Evolutionary conservation across 2,113 vertebrate genomes (phyloP).

Genomic region (Nasalis larvatus): DNA sequence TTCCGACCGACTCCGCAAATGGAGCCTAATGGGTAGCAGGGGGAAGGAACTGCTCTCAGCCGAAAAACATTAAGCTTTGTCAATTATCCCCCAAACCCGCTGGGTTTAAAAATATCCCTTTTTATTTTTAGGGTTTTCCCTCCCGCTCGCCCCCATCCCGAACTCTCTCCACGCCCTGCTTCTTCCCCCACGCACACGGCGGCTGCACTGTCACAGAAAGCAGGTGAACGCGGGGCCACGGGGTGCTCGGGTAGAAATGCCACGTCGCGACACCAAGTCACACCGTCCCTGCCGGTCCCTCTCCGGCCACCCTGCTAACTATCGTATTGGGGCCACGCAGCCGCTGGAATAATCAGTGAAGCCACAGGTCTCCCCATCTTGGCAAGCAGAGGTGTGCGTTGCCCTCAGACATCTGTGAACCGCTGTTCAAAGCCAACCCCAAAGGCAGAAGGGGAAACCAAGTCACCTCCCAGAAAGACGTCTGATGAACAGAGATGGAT

Average conservation of each 20-base stretch:
- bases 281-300: rapidly evolving
- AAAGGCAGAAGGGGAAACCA: neutral
- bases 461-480: neutral
- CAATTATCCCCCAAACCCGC: constrained; percentile 52
- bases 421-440: rapidly evolving
- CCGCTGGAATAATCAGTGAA: rapidly evolving
- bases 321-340: rapidly evolving
- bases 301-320: neutral
- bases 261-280: rapidly evolving
- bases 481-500: rapidly evolving
- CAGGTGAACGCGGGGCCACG: neutral
- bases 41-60: neutral
- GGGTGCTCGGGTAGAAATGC: rapidly evolving
- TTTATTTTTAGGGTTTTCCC: constrained; percentile 71
- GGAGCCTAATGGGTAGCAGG: neutral
- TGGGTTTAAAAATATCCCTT: constrained; percentile 52
- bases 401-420: neutral
- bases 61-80: constrained; percentile 18
- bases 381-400: rapidly evolving
- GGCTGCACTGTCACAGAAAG: neutral
- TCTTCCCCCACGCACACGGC: neutral
- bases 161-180: neutral
- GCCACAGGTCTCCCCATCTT: constrained; percentile 4
- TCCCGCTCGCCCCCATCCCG: neutral
- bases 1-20: neutral